Conservation (phyloP, 2,888 invertebrate species). For the Podabrus alpinus region DNA sequence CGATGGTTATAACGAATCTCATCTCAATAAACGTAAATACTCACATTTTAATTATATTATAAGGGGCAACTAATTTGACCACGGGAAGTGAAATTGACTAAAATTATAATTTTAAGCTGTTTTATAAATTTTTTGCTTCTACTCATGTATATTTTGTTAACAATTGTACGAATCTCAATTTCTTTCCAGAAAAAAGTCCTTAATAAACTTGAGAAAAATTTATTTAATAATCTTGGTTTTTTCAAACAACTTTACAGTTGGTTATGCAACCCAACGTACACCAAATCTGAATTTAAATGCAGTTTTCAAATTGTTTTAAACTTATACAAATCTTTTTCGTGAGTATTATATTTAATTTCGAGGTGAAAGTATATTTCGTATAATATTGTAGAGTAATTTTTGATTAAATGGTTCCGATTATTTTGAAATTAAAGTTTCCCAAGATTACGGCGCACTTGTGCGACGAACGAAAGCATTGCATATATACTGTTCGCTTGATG, state of each 20-base stretch:
- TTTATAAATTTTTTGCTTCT: constrained; percentile 1
- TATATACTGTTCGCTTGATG: neutral
- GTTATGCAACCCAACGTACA: neutral
- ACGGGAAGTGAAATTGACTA: neutral
- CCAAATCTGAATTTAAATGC: neutral
- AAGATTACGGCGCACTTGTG: neutral
- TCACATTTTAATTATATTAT: neutral
- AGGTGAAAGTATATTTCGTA: neutral
- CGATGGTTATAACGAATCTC: neutral
- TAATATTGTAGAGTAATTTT: neutral
- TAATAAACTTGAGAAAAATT: neutral
- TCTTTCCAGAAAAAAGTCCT: neutral
- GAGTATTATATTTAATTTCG: neutral
- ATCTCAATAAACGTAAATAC: neutral
- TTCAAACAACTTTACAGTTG: neutral
- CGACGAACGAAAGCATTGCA: neutral
- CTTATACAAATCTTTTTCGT: rapidly evolving
- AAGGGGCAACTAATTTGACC: constrained; percentile 3
- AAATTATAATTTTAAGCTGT: neutral
- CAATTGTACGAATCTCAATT: neutral
- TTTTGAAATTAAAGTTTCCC: neutral
- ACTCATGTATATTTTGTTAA: neutral
- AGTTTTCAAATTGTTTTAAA: neutral
- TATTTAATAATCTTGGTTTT: neutral
- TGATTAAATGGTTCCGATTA: neutral